Evolutionary conservation across 2,888 invertebrate genomes (phyloP).

Genomic region (Cyclophora punctaria): DNA sequence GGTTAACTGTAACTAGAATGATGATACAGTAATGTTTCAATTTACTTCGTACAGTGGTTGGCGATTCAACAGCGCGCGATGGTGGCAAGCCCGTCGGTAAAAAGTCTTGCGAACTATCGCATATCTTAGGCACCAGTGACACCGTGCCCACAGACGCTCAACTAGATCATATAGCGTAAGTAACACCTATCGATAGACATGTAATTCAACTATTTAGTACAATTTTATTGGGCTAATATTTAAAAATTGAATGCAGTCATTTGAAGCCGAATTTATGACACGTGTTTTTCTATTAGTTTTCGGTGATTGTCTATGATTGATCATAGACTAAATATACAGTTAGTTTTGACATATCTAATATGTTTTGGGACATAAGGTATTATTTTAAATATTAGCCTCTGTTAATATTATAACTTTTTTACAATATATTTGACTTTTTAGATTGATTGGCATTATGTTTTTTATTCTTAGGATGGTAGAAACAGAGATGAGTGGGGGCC

Average conservation of each 20-base stretch:
- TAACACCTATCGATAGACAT: constrained; percentile 8
- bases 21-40: constrained; percentile 1
- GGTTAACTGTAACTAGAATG: constrained; percentile 1
- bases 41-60: constrained; percentile 75
- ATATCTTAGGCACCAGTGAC: constrained; percentile 91
- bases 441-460: constrained; percentile 39
- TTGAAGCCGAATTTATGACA: no score
- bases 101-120: constrained; percentile 85
- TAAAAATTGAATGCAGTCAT: no score
- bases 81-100: constrained; percentile 77
- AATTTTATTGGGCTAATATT: no score
- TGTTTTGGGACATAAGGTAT: no score
- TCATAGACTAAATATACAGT: no score
- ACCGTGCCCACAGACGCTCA: constrained; percentile 84
- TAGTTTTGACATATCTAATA: no score
- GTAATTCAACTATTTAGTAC: no score
- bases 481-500: constrained; percentile 79
- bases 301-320: no score
- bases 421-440: background rate
- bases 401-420: no score
- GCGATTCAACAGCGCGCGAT: constrained; percentile 86
- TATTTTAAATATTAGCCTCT: no score
- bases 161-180: constrained; percentile 81
- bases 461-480: constrained; percentile 78
- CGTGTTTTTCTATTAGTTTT: no score